Evolutionary conservation across 2,797 vertebrate species (phyloP), one percentile per base, ranked within the genome.

Genomic region (Siniperca scherzeri): DNA sequence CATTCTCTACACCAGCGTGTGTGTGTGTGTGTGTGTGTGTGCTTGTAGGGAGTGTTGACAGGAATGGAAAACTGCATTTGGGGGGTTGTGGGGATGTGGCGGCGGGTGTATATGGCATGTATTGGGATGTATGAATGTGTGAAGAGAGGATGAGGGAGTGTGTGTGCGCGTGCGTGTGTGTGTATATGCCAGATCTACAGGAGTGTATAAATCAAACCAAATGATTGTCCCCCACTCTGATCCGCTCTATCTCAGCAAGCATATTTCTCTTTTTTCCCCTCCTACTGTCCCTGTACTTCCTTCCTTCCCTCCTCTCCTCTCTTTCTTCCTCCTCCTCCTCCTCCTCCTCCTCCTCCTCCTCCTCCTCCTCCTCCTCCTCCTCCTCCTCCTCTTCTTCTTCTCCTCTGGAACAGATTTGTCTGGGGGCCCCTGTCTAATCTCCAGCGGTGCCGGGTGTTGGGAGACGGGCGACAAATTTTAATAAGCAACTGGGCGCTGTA

Each of bases 391-490:
- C n/a, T 65, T 22, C 76, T 12, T 80, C 83, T 62, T 61, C 78
- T 77, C 62, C 88, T 88, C 88, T 87, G 84, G 85, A 92, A 92
- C 88, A 91, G 90, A 94, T 95, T 94, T 94, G 92, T 94, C 93
- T 90, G 83, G 86, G 90, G 91, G 84, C 84, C 89, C 83, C 83
- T 64, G 77, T 91, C 91, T 94, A 94, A 95, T 95, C 92, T 93
- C 87, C 91, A 90, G 87, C 91, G 82, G 91, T 70, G 90, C 85
- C 65, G 90, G 90, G 91, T 88, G 89, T 94, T 93, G 90, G 88
- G 82, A 92, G 92, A 93, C 75, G 93, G 91, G 92, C 92, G 92
- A 95, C 95, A 95, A 85, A 94, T 95, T 95, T 95, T 95, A 95
- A 95, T 95, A 94, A 95, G 93, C 93, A 89, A 92, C 86, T 81